Evolutionary conservation across 2,113 vertebrate genomes (phyloP), one percentile per base, ranked within the genome.

Genomic region (Lucifuga dentata): DNA sequence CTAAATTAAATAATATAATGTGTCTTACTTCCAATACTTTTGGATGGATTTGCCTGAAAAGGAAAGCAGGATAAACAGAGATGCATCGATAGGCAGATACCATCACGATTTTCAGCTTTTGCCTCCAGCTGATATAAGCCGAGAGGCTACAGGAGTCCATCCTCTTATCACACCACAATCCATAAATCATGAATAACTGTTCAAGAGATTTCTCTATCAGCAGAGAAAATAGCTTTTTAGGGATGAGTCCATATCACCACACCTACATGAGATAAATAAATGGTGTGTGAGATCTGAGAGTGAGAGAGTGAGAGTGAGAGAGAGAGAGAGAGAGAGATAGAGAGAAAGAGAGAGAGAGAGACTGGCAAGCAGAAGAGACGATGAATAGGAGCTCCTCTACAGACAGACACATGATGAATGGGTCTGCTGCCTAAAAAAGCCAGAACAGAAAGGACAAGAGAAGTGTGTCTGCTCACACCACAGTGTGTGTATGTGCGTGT

Each of bases 401-500:
- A 81, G 46, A 78, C 80, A 78, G 52, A 78, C 78, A 60, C 61
- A 77, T 81, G 79, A 87, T 86, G 64, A 86, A 89, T 85, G 80
- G 63, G 66, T 83, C 82, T 74, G 58, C 73, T 66, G 79, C 76
- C 55, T 73, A 52, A 69, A 82, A 29, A 78, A 71, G 68, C 59
- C 66, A 1, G 65, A n/a, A 40, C 40, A 33, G 29, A 53, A 57
- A 48, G 63, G 52, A 72, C 56, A 78, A 80, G 65, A 46, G 74
- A 73, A 82, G 80, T 74, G 70, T 82, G 81, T 84, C 85, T 61
- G 66, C 46, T 80, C 66, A 52, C 48, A 65, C 58, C 36, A 40
- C 44, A 36, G 73, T 60, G 62, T 53, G 56, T 38, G 61, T 32
- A 11, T 35, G 35, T 41, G 58, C 38, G 11, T 35, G 46, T 35